These are phyloP conservation scores for Tricholauxania praeusta DNA, from an alignment of 2,888 invertebrate species.

Conservation along the genomic window DNA sequence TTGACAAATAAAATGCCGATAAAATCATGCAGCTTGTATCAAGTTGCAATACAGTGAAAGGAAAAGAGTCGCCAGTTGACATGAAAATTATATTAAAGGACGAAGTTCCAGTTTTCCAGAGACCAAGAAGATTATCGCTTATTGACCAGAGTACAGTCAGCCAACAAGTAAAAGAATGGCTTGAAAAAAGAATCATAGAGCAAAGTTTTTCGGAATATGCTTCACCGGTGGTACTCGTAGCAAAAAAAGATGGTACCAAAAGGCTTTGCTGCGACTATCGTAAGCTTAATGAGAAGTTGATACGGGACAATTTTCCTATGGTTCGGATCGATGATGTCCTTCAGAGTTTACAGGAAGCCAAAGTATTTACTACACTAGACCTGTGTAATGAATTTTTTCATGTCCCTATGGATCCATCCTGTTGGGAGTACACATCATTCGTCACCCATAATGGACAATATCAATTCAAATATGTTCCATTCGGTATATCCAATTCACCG, in stretches of 20 bases:
- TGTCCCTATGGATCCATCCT: constrained; percentile 49
- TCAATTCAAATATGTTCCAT: constrained; percentile 47
- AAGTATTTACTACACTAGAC: constrained; percentile 37
- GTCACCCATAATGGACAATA: constrained; percentile 50
- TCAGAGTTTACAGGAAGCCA: constrained; percentile 35
- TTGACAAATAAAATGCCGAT: background rate
- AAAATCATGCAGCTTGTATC: no score
- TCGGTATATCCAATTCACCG: constrained; percentile 46
- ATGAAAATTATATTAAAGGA: constrained; percentile 20
- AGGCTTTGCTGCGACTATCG: constrained; percentile 53
- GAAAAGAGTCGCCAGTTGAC: background rate
- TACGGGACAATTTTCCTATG: constrained; percentile 32
- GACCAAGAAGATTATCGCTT: background rate
- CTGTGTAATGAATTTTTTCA: constrained; percentile 56
- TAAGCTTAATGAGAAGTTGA: constrained; percentile 19
- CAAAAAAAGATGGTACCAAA: constrained; percentile 41
- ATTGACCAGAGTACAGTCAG: background rate
- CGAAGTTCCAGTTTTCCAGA: background rate
- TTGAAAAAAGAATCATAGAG: constrained; percentile 32
- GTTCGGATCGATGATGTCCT: constrained; percentile 23
- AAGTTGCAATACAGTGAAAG: background rate
- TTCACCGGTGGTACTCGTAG: constrained; percentile 47
- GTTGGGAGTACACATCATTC: constrained; percentile 49
- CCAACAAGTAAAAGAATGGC: constrained; percentile 6
- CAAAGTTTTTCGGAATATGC: constrained; percentile 50